A percentile compares a stretch with the other conserved stretches of the same genome.
Conservation (phyloP, 2,797 vertebrate species). For the Trichosurus vulpecula region DNA sequence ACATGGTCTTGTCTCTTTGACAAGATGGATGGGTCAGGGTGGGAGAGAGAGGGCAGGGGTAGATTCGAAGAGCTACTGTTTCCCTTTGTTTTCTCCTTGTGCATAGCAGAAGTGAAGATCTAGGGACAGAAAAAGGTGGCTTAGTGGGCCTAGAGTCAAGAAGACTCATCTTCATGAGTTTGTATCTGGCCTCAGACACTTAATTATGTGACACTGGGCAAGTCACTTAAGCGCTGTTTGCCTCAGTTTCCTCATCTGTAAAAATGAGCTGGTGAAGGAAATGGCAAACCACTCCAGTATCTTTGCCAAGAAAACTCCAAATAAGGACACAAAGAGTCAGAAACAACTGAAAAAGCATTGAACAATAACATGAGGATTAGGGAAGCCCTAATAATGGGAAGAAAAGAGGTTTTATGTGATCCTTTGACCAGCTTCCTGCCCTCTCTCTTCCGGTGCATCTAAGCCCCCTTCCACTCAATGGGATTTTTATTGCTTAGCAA, state of each 20-base stretch:
- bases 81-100: background rate
- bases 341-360: no score
- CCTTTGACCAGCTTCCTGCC: background rate
- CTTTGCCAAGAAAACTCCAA: no score
- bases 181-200: no score
- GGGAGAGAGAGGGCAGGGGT: background rate
- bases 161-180: no score
- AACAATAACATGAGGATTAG: background rate
- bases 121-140: no score
- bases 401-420: background rate
- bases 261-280: no score
- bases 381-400: background rate
- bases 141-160: no score
- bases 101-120: background rate
- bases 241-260: no score
- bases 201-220: no score
- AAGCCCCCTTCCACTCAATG: background rate
- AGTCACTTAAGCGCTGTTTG: no score
- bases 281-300: no score
- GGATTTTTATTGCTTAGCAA: background rate
- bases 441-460: background rate
- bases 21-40: background rate
- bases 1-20: background rate
- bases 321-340: no score
- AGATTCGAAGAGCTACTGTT: background rate